A percentile compares a stretch with the other conserved stretches of the same genome.
These are phyloP conservation scores for Andricus grossulariae DNA, from an alignment of 1,140 invertebrate species.

Conservation along the genomic window DNA sequence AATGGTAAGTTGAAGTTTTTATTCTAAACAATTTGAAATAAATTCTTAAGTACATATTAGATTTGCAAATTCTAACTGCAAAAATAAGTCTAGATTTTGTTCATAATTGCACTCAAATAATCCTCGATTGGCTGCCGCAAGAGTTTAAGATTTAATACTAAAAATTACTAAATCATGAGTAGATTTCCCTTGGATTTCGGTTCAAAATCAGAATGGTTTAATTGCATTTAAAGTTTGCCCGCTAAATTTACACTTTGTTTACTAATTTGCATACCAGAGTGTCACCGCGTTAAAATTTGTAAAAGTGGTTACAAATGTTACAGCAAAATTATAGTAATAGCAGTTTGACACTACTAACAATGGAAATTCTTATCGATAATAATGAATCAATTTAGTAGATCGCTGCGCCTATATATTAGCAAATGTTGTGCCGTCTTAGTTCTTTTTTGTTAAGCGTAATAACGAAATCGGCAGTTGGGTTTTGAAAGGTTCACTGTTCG, in stretches of 20 bases:
- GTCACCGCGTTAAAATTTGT: too few relatives aligned
- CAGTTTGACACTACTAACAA: not conserved
- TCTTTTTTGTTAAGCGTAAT: not conserved
- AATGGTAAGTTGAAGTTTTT: constrained; percentile 80
- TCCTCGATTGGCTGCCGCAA: too few relatives aligned
- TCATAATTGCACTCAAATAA: too few relatives aligned
- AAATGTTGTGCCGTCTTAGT: not conserved
- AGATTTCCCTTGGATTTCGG: too few relatives aligned
- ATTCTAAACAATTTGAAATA: constrained; percentile 32
- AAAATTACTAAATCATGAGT: not conserved
- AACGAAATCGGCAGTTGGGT: constrained; percentile 23
- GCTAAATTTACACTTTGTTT: too few relatives aligned
- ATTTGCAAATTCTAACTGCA: constrained; percentile 9
- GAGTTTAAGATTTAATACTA: not conserved
- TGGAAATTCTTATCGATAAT: not conserved
- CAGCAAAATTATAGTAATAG: not conserved
- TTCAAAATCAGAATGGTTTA: too few relatives aligned
- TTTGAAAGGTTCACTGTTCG: constrained; percentile 1
- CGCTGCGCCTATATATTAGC: not conserved
- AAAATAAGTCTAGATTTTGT: not conserved
- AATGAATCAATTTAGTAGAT: not conserved
- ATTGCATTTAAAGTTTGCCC: too few relatives aligned
- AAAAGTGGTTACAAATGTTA: not conserved
- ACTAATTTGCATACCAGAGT: too few relatives aligned
- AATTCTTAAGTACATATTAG: constrained; percentile 24